Evolutionary conservation across 2,888 invertebrate genomes (phyloP).

Genomic region (Eilema griseolum): DNA sequence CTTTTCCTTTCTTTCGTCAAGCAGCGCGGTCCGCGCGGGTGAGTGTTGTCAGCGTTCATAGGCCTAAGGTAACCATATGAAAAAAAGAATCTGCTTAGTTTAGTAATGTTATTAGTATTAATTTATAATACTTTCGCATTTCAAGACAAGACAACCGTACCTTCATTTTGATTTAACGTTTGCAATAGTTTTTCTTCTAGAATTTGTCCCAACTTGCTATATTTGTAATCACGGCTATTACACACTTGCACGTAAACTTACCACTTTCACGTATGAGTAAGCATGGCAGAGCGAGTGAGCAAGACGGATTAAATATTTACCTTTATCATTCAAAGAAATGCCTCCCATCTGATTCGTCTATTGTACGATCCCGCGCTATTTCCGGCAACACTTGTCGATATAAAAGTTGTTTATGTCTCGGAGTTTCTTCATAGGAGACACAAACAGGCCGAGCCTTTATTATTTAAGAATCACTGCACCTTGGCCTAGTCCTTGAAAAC

Average conservation of each 20-base stretch:
- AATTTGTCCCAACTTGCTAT: not conserved
- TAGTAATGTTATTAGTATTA: too few species aligned
- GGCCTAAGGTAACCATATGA: too few species aligned
- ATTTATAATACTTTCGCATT: too few species aligned
- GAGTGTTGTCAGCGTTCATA: too few species aligned
- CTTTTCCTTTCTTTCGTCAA: too few species aligned
- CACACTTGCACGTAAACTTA: not conserved
- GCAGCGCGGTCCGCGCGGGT: too few species aligned
- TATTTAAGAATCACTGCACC: slow-evolving; percentile 48
- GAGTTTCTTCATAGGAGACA: too few species aligned
- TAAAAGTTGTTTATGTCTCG: slow-evolving; percentile 35
- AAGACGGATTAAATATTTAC: slow-evolving; percentile 45
- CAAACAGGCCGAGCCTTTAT: slow-evolving; percentile 40
- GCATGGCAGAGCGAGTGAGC: slow-evolving; percentile 24
- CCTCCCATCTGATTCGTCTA: slow-evolving; percentile 48
- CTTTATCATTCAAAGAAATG: slow-evolving; percentile 40
- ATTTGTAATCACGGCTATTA: not conserved
- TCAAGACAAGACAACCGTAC: too few species aligned
- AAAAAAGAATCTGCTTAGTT: too few species aligned
- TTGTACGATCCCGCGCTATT: slow-evolving; percentile 53
- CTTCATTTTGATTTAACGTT: too few species aligned
- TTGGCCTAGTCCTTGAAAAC: slow-evolving; percentile 45
- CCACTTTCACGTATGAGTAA: slow-evolving; percentile 1
- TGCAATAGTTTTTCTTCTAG: too few species aligned
- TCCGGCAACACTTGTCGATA: slow-evolving; percentile 56